These are phyloP conservation scores for Cacatua alba DNA, from an alignment of 2,113 vertebrate genomes.

Conservation along the genomic window DNA sequence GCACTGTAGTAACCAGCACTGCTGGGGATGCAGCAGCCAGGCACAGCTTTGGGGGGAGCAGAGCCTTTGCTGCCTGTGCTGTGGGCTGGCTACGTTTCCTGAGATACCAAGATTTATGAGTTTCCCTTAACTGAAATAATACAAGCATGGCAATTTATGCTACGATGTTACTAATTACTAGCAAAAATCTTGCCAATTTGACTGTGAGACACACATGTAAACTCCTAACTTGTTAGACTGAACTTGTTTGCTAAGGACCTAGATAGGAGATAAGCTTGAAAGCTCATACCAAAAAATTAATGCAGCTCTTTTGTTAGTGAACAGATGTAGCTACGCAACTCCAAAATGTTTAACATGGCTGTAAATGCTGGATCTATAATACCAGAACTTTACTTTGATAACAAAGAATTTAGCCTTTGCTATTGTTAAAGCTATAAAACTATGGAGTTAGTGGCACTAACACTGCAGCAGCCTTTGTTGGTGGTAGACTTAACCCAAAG, in stretches of 20 bases:
- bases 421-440: neutral
- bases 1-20: neutral
- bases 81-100: fast-evolving
- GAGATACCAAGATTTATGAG: neutral
- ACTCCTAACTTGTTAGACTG: neutral
- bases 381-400: neutral
- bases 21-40: neutral
- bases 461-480: neutral
- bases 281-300: neutral
- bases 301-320: neutral
- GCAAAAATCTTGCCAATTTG: neutral
- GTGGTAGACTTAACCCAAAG: neutral
- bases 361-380: neutral
- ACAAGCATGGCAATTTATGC: neutral
- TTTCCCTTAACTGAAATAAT: neutral
- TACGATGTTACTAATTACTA: neutral
- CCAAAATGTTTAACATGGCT: neutral
- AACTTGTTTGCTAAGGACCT: neutral
- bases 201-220: neutral
- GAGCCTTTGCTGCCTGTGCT: neutral
- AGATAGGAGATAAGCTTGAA: neutral
- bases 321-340: neutral
- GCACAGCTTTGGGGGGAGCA: neutral
- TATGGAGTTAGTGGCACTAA: neutral
- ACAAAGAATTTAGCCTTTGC: neutral